phyloP scores from a whole-genome alignment of 2,797 vertebrate genomes.

The Parotocinclus haroldoi region DNA sequence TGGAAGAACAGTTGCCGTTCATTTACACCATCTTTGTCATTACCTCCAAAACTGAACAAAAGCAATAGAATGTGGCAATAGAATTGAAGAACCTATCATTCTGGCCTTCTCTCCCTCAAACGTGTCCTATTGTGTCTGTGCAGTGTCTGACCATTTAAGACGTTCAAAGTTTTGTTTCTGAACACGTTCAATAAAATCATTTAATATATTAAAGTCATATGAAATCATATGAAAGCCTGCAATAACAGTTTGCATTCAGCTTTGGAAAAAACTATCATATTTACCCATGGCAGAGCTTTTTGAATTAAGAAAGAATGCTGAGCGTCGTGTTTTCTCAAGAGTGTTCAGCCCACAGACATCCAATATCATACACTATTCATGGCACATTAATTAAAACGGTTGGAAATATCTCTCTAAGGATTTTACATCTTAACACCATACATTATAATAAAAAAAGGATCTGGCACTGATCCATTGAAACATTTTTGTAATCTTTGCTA shows the following conservation, averaged over 20 bases:
- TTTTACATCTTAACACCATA: constrained; percentile 39
- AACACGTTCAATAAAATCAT: no score
- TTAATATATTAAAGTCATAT: no score
- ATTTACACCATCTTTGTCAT: no score
- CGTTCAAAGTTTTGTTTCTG: no score
- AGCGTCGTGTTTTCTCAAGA: constrained; percentile 21
- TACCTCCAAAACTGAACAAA: no score
- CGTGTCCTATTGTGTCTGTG: no score
- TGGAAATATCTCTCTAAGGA: constrained; percentile 46
- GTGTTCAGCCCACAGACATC: constrained; percentile 30
- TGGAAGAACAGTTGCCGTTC: no score
- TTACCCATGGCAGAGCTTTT: constrained; percentile 18
- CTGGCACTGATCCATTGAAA: constrained; percentile 45
- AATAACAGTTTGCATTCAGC: not conserved
- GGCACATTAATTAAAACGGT: constrained; percentile 47
- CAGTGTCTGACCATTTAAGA: no score
- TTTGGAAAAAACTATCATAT: constrained; percentile 16
- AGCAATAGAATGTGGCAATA: no score
- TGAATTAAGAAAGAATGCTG: constrained; percentile 19
- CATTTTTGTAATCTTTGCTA: constrained; percentile 43
- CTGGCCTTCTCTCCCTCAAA: no score
- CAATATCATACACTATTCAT: constrained; percentile 46
- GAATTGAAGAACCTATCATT: no score
- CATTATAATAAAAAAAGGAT: constrained; percentile 45
- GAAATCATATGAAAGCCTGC: not conserved